Evolutionary conservation across 2,797 vertebrate species (phyloP), one percentile per base, ranked within the genome.

Genomic region (Lithobates sylvaticus): DNA sequence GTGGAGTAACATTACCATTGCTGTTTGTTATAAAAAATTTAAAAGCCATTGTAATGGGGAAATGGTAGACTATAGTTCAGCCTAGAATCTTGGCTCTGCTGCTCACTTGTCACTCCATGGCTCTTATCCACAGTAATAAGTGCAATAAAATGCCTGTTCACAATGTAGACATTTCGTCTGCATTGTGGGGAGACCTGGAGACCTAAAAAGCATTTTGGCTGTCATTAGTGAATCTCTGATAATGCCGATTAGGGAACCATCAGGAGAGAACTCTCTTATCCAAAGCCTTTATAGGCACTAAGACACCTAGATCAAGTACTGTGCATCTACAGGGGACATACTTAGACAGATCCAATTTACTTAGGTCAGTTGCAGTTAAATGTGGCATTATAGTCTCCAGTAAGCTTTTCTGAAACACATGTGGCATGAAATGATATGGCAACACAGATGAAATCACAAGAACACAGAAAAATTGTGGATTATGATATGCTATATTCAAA

Each of bases 211-310:
- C 68, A 78, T 85, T 85, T 65, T 67, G 76, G 36, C 54, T 64
- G 39, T 85, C 83, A 85, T 85, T 85, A 85, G 83, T 79, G 77
- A 78, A 78, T 85, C 76, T 78, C 44, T 78, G 54, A 72, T 78
- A 78, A 85, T 65, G 68, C 26, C 70, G 76, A 85, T 85, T 76
- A 74, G 83, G 83, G 83, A 85, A 85, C 76, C 15, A 85, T 85
- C 75, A 84, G 61, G 26, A 76, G 67, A 58, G 39, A 78, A 61
- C 74, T 50, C 68, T 64, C 50, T 74, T 76, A 85, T 85, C 76
- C 76, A 50, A 78, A 85, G 69, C 42, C 76, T 70, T 85, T 85
- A 85, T 78, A 78, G 68, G 69, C 76, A 78, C 76, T 79, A 85
- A 78, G 78, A 85, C 76, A 73, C 70, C 70, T 75, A 67, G 70